Conservation (phyloP, 2,113 vertebrate species). For the Eretmochelys imbricata region DNA sequence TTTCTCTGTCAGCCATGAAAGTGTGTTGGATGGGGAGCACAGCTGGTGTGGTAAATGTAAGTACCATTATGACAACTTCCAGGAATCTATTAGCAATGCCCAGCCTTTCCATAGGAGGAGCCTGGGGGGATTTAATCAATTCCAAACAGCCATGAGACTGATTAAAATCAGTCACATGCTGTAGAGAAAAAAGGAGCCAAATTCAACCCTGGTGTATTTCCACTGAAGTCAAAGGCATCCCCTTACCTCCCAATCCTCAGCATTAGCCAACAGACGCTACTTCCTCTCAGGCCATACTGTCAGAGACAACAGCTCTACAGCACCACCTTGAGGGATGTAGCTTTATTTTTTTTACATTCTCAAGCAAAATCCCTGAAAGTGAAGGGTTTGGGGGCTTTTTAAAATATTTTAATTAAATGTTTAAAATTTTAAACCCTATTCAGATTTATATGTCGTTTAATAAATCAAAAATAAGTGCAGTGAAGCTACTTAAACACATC, state of each 20-base stretch:
- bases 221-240: neutral
- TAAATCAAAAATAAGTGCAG: neutral
- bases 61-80: neutral
- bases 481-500: neutral
- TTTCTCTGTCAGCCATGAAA: neutral
- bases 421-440: neutral
- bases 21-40: neutral
- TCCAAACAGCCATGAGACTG: neutral
- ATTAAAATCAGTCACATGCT: neutral
- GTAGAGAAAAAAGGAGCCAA: neutral
- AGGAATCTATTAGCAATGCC: neutral
- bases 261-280: neutral
- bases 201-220: neutral
- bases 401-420: neutral
- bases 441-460: neutral
- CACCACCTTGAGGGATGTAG: neutral
- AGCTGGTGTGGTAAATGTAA: neutral
- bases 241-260: neutral
- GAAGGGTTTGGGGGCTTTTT: neutral
- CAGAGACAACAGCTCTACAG: neutral
- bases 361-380: neutral
- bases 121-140: neutral
- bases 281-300: neutral
- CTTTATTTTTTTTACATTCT: neutral
- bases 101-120: neutral